A percentile compares a stretch with the other conserved stretches of the same genome.
Evolutionary conservation across 2,888 invertebrate genomes (phyloP).

Genomic region (Auanema sp.): DNA sequence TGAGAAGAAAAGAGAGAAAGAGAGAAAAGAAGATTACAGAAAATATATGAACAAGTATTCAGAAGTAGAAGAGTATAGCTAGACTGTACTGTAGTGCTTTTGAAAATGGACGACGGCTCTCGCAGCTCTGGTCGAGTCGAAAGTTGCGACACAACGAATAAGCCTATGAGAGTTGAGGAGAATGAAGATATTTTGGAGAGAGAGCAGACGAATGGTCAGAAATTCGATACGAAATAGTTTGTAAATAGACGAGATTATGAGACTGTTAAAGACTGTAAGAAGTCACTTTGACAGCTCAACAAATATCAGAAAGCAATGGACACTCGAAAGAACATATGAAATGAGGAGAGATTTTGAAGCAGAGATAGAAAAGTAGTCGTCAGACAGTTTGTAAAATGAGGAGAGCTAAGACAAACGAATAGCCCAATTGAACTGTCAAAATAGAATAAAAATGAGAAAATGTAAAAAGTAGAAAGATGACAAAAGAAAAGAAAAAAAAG

Average conservation of each 20-base stretch:
- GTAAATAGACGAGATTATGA: no score
- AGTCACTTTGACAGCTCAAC: conserved; percentile 22
- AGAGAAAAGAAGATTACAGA: not conserved
- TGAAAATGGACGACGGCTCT: not conserved
- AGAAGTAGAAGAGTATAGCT: not conserved
- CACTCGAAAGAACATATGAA: conserved; percentile 1
- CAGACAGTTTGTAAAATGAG: no score
- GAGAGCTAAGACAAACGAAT: no score
- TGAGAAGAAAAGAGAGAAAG: not conserved
- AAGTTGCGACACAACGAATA: not conserved
- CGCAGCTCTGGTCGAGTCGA: not conserved
- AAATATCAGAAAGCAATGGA: conserved; percentile 11
- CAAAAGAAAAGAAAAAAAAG: no score
- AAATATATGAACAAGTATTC: not conserved
- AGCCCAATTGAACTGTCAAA: no score
- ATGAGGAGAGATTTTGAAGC: no score
- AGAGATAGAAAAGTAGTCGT: no score
- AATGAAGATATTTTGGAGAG: conserved; percentile 2
- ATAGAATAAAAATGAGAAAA: no score
- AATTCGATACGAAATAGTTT: no score
- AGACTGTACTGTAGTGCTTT: no score
- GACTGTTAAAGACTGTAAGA: no score
- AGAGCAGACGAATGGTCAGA: not conserved
- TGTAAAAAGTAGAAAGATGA: no score
- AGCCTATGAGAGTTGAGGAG: not conserved